Base-by-base conservation (phyloP, 92 coral and sea anemone species). In the Diadumene lineata region DNA sequence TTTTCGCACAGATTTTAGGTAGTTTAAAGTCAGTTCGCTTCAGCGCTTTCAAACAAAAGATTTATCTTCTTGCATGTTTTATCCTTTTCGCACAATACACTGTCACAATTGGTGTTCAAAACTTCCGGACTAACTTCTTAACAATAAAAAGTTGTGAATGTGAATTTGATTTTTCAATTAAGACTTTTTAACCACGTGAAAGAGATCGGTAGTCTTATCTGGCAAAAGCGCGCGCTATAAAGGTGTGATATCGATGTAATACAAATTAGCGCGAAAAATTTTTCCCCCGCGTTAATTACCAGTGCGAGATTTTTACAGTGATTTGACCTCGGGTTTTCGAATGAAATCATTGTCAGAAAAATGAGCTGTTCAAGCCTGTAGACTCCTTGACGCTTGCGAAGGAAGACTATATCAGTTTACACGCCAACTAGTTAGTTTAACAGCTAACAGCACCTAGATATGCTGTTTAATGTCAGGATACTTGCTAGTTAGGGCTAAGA, bases 111-210 rank as follows among this genome's bases (percentile, higher is more conserved):
- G 50, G 4, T 56, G 31, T 30, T 56, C 77, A 56, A 72, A 34
- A 72, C 77, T 72, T 72, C 77, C 66, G 77, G 77, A 72, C 22
- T 72, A 58, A 32, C 25, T 70, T 18, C 32, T 1, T 51, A 17
- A 16, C 19, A 50, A 70, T 53, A 17, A 62, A 11, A 50, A 57
- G 29, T 4, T 32, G 9, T 15, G 31, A 26, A 32, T 22, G 31
- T 32, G 29, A 58, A 58, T 58, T 23, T 26, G 29, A 22, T 55
- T 44, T 7, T 55, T 55, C 61, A 55, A 9, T 9, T 11, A n/a
- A 55, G 61, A n/a, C n/a, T n/a, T n/a, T n/a, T n/a, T n/a, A 8
- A 44, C 10, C 51, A 44, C 51, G 51, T 8, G 51, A 44, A 44
- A 21, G 31, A 70, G 31, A 19, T 19, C 17, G 18, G 17, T 16